A percentile compares a stretch with the other conserved stretches of the same genome.
Conservation (phyloP, 2,888 invertebrate species). For the Zootermopsis nevadensis region DNA sequence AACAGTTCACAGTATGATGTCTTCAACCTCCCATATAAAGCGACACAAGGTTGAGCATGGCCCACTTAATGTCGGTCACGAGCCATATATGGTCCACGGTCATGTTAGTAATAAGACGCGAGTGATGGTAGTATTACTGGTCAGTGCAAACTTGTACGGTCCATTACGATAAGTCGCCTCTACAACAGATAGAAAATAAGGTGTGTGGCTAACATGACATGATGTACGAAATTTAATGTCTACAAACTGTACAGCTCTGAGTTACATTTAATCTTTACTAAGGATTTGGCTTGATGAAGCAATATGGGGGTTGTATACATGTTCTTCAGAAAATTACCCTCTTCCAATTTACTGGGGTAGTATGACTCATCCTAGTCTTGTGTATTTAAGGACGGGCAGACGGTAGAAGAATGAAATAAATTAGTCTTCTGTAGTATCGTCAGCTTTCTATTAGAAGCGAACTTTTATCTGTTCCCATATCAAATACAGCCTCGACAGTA, state of each 20-base stretch:
- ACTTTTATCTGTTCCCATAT: too few species aligned
- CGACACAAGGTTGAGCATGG: not conserved
- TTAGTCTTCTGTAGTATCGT: too few species aligned
- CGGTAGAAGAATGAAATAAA: not conserved
- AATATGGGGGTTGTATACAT: not conserved
- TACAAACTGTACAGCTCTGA: constrained; percentile 12
- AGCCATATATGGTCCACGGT: constrained; percentile 15
- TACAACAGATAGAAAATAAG: not conserved
- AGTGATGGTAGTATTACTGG: not conserved
- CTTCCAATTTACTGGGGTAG: not conserved
- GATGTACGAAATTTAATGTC: not conserved
- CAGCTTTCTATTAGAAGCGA: too few species aligned
- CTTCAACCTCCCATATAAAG: constrained; percentile 12
- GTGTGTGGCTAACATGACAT: not conserved
- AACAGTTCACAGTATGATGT: too few species aligned
- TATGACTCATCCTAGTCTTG: not conserved
- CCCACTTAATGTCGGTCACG: not conserved
- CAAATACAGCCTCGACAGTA: too few species aligned
- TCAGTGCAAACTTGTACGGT: not conserved
- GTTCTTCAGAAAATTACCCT: not conserved
- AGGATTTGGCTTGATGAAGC: not conserved
- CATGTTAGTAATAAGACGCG: not conserved
- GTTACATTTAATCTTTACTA: not conserved
- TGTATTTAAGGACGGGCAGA: too few species aligned
- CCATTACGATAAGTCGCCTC: not conserved